Conservation (phyloP, 2,888 invertebrate species). For the Autographa pulchrina region DNA sequence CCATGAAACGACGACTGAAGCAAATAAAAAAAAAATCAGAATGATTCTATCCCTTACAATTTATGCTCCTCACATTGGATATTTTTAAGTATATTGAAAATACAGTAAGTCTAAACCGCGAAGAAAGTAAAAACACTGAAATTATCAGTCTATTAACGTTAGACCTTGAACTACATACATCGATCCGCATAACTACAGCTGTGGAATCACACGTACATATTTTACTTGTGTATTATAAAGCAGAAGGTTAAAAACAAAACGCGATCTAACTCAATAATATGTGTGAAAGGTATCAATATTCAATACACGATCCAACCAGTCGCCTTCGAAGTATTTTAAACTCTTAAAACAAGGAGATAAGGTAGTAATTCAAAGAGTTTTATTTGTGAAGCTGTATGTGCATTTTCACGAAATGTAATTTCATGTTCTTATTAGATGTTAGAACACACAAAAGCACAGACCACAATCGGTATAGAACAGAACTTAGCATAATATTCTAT, state of each 20-base stretch:
- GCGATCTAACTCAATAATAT: background rate
- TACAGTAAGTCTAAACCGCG: background rate
- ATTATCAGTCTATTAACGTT: constrained; percentile 19
- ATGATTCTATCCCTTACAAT: background rate
- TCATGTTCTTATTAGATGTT: too few species aligned
- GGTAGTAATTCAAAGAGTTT: too few species aligned
- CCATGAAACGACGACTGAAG: too few species aligned
- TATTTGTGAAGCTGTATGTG: too few species aligned
- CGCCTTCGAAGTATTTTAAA: too few species aligned
- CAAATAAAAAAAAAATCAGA: background rate
- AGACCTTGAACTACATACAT: constrained; percentile 54
- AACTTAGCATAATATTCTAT: too few species aligned
- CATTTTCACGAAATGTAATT: too few species aligned
- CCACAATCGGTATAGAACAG: too few species aligned
- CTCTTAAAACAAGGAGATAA: too few species aligned
- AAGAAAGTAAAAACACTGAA: constrained; percentile 17
- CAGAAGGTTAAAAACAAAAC: background rate
- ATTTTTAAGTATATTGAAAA: background rate
- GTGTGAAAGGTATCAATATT: background rate
- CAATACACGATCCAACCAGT: background rate
- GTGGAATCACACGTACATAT: constrained; percentile 15
- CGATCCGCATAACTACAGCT: constrained; percentile 39
- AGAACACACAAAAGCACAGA: too few species aligned
- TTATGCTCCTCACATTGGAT: background rate
- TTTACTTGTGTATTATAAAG: background rate